Evolutionary conservation across 2,888 invertebrate species (phyloP).

Genomic region (Eurytoma adleriae): DNA sequence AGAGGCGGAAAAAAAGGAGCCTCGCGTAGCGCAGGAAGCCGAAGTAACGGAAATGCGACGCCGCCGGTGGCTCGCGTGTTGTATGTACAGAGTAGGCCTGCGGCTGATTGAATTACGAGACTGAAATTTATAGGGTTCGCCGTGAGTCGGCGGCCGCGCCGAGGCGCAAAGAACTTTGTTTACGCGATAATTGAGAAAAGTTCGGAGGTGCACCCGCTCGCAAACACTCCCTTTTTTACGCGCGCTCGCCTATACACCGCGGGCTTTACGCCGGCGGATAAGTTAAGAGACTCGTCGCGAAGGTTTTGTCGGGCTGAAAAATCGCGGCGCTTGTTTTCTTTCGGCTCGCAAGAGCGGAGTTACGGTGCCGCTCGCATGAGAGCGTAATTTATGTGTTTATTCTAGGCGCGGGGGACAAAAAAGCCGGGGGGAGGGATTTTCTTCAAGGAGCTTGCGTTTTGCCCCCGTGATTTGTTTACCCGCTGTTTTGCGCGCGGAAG

Average conservation of each 20-base stretch:
- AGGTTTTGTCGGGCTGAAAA: conserved; percentile 24
- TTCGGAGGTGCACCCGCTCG: background rate
- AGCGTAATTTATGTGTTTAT: conserved; percentile 55
- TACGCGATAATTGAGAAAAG: conserved; percentile 51
- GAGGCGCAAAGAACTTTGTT: conserved; percentile 48
- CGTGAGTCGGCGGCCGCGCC: conserved; percentile 1
- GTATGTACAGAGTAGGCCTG: conserved; percentile 14
- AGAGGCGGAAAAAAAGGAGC: background rate
- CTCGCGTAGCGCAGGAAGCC: conserved; percentile 45
- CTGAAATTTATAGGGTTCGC: conserved; percentile 56
- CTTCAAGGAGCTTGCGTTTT: conserved; percentile 19
- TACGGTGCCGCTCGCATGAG: conserved; percentile 21
- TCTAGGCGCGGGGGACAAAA: conserved; percentile 31
- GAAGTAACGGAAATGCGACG: conserved; percentile 56
- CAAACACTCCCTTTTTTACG: conserved; percentile 28
- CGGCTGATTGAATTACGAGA: conserved; percentile 59
- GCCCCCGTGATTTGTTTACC: conserved; percentile 50
- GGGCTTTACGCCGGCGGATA: background rate
- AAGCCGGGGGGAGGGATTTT: conserved; percentile 4
- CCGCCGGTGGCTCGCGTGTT: conserved; percentile 17
- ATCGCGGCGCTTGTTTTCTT: conserved; percentile 14
- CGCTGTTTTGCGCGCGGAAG: conserved; percentile 4
- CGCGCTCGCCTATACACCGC: background rate
- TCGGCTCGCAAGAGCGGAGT: background rate
- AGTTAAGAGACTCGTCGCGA: conserved; percentile 1